Percentiles rank a stretch among this genome's conserved stretches.
phyloP scores from a whole-genome alignment of 1,140 invertebrate species.

The Microplitis mediator region DNA sequence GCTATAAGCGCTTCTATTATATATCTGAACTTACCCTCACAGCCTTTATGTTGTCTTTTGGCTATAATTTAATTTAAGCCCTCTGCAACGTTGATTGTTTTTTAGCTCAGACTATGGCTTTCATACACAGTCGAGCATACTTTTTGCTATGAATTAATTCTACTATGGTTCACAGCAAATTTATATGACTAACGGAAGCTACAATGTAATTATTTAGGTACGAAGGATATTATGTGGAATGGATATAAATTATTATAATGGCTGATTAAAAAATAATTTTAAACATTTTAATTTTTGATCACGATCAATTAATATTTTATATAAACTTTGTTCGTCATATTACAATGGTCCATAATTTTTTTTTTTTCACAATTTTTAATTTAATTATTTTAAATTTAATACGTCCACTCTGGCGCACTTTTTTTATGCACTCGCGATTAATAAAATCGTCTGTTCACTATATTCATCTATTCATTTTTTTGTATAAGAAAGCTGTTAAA shows the following conservation, averaged over 20 bases:
- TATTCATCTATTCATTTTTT: neutral
- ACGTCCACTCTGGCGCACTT: slow-evolving; percentile 3
- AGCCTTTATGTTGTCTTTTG: too few relatives aligned
- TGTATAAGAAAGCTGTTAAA: neutral
- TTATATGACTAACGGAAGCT: neutral
- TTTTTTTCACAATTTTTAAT: slow-evolving; percentile 5
- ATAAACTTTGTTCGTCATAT: slow-evolving; percentile 34
- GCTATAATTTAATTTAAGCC: too few relatives aligned
- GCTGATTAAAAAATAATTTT: neutral
- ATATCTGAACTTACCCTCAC: too few relatives aligned
- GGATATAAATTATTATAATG: slow-evolving; percentile 10
- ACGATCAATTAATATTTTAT: slow-evolving; percentile 24
- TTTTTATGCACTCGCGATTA: slow-evolving; percentile 13
- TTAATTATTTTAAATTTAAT: neutral
- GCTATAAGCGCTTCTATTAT: too few relatives aligned
- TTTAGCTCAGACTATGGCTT: too few relatives aligned
- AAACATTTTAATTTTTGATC: slow-evolving; percentile 5
- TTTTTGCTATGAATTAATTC: slow-evolving; percentile 6
- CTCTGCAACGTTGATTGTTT: too few relatives aligned
- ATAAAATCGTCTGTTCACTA: neutral
- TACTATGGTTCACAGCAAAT: neutral
- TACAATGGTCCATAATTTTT: slow-evolving; percentile 32
- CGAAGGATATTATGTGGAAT: neutral
- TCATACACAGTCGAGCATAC: neutral
- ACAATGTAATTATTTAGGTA: neutral